Evolutionary conservation across 1,140 invertebrate species (phyloP).

Genomic region (Zaprionus africanus): DNA sequence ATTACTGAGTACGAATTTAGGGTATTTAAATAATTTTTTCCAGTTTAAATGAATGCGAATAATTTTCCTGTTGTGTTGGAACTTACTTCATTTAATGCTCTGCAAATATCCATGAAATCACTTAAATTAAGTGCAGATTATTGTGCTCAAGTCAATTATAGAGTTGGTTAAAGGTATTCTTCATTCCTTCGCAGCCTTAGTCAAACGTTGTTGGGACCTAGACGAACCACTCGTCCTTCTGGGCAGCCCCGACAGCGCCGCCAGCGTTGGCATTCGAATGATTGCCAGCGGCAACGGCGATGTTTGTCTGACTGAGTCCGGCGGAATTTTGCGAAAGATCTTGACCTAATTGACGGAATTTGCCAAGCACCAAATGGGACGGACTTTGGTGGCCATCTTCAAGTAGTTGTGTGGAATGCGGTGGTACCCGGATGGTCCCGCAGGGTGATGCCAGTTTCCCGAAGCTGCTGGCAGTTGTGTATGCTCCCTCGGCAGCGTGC

Average conservation of each 20-base stretch:
- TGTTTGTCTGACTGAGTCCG: slow-evolving; percentile 75
- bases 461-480: slow-evolving; percentile 85
- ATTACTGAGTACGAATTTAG: too few relatives aligned
- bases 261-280: slow-evolving; percentile 81
- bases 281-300: slow-evolving; percentile 69
- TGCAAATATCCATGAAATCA: slow-evolving; percentile 83
- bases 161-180: slow-evolving; percentile 40
- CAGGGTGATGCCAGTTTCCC: slow-evolving; percentile 97
- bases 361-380: slow-evolving; percentile 85
- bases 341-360: slow-evolving; percentile 85
- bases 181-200: slow-evolving; percentile 49
- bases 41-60: too few relatives aligned
- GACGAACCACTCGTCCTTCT: slow-evolving; percentile 90
- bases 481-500: slow-evolving; percentile 84
- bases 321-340: slow-evolving; percentile 82
- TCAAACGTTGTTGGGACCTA: slow-evolving; percentile 67
- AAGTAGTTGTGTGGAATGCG: slow-evolving; percentile 85
- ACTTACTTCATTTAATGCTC: slow-evolving; percentile 84
- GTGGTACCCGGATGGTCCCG: slow-evolving; percentile 91
- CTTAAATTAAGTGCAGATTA: slow-evolving; percentile 81
- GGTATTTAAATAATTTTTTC: too few relatives aligned
- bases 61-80: too few relatives aligned
- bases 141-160: slow-evolving; percentile 78
- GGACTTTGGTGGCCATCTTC: slow-evolving; percentile 85
- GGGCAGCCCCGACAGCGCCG: slow-evolving; percentile 84